A percentile compares a stretch with the other conserved stretches of the same genome.
Evolutionary conservation across 1,140 invertebrate genomes (phyloP).

Genomic region (Aricia agestis): DNA sequence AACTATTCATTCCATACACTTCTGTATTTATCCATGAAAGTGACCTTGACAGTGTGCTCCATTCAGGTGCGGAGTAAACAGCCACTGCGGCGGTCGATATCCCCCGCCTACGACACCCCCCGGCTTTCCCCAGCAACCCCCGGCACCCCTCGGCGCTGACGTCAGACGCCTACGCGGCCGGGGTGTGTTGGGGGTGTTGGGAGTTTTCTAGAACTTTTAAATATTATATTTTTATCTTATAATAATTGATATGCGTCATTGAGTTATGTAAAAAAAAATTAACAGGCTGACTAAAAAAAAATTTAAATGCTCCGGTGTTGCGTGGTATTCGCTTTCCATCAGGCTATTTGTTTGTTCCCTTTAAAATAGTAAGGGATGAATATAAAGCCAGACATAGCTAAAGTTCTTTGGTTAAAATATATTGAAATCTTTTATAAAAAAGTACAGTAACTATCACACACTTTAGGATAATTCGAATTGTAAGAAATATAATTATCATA

Average conservation of each 20-base stretch:
- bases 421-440: too few relatives aligned
- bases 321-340: too few relatives aligned
- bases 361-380: too few relatives aligned
- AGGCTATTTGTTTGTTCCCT: too few relatives aligned
- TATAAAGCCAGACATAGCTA: too few relatives aligned
- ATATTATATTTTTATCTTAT: constrained; percentile 7
- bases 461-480: too few relatives aligned
- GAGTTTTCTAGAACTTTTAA: not conserved
- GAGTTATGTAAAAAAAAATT: not conserved
- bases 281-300: too few relatives aligned
- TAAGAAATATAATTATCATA: too few relatives aligned
- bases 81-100: constrained; percentile 27
- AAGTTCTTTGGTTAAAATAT: too few relatives aligned
- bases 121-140: too few relatives aligned
- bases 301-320: too few relatives aligned
- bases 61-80: constrained; percentile 51
- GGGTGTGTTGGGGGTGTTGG: constrained; percentile 15
- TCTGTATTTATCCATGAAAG: not conserved
- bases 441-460: too few relatives aligned
- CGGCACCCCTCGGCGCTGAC: constrained; percentile 33
- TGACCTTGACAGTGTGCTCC: constrained; percentile 24
- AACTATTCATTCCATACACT: not conserved
- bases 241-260: not conserved
- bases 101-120: not conserved
- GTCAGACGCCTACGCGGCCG: constrained; percentile 50